A percentile compares a stretch with the other conserved stretches of the same genome.
Evolutionary conservation across 2,113 vertebrate genomes (phyloP).

Genomic region (Cebus imitator): DNA sequence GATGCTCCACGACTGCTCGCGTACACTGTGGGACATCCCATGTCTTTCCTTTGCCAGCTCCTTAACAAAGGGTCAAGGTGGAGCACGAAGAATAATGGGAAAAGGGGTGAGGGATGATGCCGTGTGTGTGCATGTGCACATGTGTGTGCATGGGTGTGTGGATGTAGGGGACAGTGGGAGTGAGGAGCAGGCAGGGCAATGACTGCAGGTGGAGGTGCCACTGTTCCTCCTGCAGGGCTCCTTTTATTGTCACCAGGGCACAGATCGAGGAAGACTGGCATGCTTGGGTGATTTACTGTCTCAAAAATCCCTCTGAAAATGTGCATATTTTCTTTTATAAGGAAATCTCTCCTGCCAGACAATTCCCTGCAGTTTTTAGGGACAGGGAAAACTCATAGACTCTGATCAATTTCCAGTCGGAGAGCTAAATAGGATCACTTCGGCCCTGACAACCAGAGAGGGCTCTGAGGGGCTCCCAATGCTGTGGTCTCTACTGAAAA

Average conservation of each 20-base stretch:
- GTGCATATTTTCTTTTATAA: background rate
- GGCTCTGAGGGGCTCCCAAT: accelerated
- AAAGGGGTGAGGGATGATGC: accelerated
- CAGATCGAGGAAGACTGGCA: background rate
- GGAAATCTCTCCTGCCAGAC: background rate
- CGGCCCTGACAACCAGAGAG: accelerated
- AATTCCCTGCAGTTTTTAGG: background rate
- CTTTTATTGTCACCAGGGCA: accelerated
- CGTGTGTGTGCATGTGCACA: too few relatives aligned
- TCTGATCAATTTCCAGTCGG: background rate
- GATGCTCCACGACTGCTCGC: accelerated
- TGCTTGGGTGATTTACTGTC: background rate
- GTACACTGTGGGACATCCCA: accelerated
- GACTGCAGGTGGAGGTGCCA: accelerated
- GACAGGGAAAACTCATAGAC: accelerated
- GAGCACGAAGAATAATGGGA: too few relatives aligned
- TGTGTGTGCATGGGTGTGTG: accelerated
- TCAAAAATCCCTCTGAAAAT: background rate
- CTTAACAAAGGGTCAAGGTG: background rate
- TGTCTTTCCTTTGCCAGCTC: background rate
- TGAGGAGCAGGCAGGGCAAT: accelerated
- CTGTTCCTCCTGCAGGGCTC: background rate
- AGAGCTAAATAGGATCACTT: background rate
- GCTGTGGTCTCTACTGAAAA: background rate
- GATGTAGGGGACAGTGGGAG: background rate